Evolutionary conservation across 2,113 vertebrate genomes (phyloP), one percentile per base, ranked within the genome.

Genomic region (Leptocoma aspasia): DNA sequence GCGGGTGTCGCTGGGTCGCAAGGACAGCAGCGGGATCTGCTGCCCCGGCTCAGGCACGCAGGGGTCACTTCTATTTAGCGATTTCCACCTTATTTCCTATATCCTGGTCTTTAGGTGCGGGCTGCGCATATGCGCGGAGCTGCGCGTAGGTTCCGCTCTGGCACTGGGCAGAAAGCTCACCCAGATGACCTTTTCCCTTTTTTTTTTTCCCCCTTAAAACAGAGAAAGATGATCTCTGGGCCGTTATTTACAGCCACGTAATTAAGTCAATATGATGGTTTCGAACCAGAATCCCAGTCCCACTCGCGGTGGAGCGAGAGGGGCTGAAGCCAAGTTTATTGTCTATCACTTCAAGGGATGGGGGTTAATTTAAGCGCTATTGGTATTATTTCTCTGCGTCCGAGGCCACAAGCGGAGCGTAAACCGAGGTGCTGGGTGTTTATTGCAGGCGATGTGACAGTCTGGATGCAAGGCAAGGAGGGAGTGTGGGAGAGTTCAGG

Each of bases 221-320:
- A 57, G 37, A 54, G 60, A 35, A 84, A 83, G 65, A 41, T 21
- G 91, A 57, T 78, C 31, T 44, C 90, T 7, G 35, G 39, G 59
- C 70, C 27, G 65, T 82, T 95, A 83, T 95, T 95, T 93, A 82
- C 82, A 77, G 85, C 17, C 89, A 16, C 35, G 21, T 77, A 92
- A 94, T 93, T 54, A 91, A 96, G 82, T 8, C 94, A 91, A 70
- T 57, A 41, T 73, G 87, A 86, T 42, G 78, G 44, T 77, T 86
- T 88, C 70, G 82, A 85, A 89, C 19, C 82, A 90, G 63, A 77
- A 82, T 28, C 33, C 30, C 66, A 39, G 49, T 41, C 52, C 70
- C 73, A 30, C 68, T 93, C 23, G 42, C 26, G 11, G 18, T 23
- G 44, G 35, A 65, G 35, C 2, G 52, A 76, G 66, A n/a, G 42